Percentiles rank a stretch among this genome's conserved stretches.
Evolutionary conservation across 2,113 vertebrate species (phyloP).

Genomic region (Leiothrix lutea): DNA sequence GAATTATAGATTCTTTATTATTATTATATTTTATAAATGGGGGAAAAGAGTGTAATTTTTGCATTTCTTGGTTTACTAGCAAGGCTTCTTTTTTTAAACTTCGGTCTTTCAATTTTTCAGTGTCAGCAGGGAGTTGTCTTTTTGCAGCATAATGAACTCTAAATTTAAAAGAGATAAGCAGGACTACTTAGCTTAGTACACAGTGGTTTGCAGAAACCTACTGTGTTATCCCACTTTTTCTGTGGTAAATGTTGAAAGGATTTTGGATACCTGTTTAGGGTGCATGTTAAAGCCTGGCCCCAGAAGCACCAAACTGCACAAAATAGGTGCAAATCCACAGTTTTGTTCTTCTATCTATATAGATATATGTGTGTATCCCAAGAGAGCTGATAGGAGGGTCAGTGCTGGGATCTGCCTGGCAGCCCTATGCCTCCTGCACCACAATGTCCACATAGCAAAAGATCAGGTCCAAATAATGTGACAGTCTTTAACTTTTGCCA

Average conservation of each 20-base stretch:
- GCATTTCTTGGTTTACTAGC: neutral
- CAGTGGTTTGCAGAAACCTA: neutral
- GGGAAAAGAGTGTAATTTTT: neutral
- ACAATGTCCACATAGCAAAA: accelerated
- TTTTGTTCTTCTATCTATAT: neutral
- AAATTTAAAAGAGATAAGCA: conserved; percentile 4
- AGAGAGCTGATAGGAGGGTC: neutral
- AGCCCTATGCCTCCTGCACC: neutral
- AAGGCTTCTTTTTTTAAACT: neutral
- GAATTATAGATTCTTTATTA: neutral
- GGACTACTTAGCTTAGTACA: neutral
- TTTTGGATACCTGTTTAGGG: neutral
- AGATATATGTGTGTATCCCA: too few species aligned
- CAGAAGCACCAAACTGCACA: neutral
- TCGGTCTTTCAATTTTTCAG: neutral
- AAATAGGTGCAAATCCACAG: neutral
- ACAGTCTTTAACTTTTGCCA: neutral
- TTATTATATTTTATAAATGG: neutral
- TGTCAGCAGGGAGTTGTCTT: conserved; percentile 10
- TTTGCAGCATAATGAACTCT: neutral
- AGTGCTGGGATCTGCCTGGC: neutral
- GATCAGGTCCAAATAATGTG: neutral
- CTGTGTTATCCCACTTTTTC: neutral
- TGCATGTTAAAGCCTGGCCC: neutral
- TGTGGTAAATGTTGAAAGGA: neutral